Evolutionary conservation across 2,888 invertebrate species (phyloP), one percentile per base, ranked within the genome.

Genomic region (Drosophila melanosoma): DNA sequence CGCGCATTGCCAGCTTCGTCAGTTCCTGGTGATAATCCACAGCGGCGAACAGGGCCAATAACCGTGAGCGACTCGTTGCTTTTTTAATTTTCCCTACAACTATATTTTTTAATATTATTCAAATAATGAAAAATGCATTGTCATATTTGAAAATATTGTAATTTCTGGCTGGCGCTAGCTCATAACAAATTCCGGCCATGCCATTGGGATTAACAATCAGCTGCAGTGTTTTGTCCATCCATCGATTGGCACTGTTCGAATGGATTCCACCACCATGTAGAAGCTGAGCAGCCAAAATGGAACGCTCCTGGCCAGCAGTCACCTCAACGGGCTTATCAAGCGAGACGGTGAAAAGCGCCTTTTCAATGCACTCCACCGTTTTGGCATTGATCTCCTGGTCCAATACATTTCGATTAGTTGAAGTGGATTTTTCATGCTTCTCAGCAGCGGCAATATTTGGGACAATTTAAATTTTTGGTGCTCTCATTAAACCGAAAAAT

Each of bases 151-250:
- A 23, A 12, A 23, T 15, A 15, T 7, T 23, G 45, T 45, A 45
- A 45, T 45, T 45, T 23, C 20, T 3, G 20, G 98, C 98, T 1
- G 98, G 97, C 3, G 98, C 97, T 93, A 99, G 99, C 93, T 99
- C 99, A 92, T 98, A 97, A 35, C 96, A 97, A 72, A 98, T 94
- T 0, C 98, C 98, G 66, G 96, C 95, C 72, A 96, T 94, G 23
- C 98, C 98, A 91, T 97, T 96, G 58, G 94, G 94, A 73, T 97
- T 96, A 51, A 98, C 95, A 74, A 98, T 95, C 90, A 97, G 96
- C 96, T 98, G 93, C 74, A 99, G 94, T 0, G 98, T 98, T 94
- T 99, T 99, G 92, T 99, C 99, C 93, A 96, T 98, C 99, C 99
- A 99, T 29, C 99, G 95, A 93, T 99, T 99, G 51, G 94, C 96